Base-by-base conservation (phyloP, 2,888 invertebrate species). In the Strigamia crassipes region DNA sequence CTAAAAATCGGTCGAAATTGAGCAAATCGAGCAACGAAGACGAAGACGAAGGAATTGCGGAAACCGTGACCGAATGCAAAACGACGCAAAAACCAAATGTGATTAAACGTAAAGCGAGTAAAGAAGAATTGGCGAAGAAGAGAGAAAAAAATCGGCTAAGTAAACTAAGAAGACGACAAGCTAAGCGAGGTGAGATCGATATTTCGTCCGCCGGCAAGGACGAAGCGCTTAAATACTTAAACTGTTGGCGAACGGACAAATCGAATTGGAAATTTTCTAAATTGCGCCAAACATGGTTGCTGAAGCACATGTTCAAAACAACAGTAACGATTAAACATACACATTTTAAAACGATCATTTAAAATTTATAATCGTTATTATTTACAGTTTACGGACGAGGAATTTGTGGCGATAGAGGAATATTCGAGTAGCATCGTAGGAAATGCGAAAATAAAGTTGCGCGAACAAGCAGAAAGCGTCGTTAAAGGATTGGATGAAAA, bases 101-200 rank as follows among this genome's bases (percentile, higher is more conserved):
- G 13, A 0, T 18, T 5, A 73, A 73, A 18, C 73, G 73, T 18
- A 73, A 73, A 73, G n/a, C 73, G 18, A 21, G 51, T 81, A 82
- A 87, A 90, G 85, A 89, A 88, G 88, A 89, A 87, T 92, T 91
- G 83, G 92, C 92, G 89, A 15, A 38, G 23, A 79, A 42, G 23
- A 79, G 34, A 18, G 79, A 79, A 38, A 79, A 79, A 38, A 38
- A 5, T 13, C 13, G 38, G 15, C 42, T 23, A 6, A 42, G 38
- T n/a, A 79, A 31, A 31, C 10, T 73, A 10, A 23, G 21, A 73
- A 73, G 6, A 31, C 6, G 73, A 73, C 27, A 73, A 73, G 0
- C n/a, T 15, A 73, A 73, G 18, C 23, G 31, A 1, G 73, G 73
- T 5, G 31, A 73, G 18, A 21, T 18, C 5, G 31, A 18, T 5